A percentile compares a stretch with the other conserved stretches of the same genome.
phyloP scores from a whole-genome alignment of 2,888 invertebrate genomes.

The Trilocha varians region DNA sequence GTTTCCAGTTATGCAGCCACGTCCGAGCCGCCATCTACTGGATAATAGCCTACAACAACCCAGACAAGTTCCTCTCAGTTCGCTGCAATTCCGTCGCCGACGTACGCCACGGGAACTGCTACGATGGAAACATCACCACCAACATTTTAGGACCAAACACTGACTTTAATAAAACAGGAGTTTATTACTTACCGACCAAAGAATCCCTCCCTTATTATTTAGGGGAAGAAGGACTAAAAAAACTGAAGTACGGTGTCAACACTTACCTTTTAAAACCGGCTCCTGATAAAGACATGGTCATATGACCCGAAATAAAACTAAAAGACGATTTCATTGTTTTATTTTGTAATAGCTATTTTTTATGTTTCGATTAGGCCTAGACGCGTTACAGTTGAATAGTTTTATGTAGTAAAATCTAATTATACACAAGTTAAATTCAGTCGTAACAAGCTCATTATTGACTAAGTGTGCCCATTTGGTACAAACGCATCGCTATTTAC shows the following conservation, averaged over 20 bases:
- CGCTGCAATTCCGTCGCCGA: slow-evolving; percentile 37
- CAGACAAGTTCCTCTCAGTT: slow-evolving; percentile 43
- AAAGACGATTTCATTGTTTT: slow-evolving; percentile 33
- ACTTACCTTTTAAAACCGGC: slow-evolving; percentile 38
- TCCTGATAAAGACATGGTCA: slow-evolving; percentile 40
- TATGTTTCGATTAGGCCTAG: slow-evolving; percentile 36
- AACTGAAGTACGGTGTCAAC: slow-evolving; percentile 32
- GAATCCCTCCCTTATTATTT: slow-evolving; percentile 40
- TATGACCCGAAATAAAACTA: slow-evolving; percentile 27
- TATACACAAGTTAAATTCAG: slow-evolving; percentile 4
- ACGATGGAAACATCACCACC: slow-evolving; percentile 20
- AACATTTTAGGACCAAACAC: slow-evolving; percentile 49
- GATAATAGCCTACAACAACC: slow-evolving; percentile 32
- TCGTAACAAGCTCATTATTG: neutral
- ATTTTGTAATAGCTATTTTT: slow-evolving; percentile 31
- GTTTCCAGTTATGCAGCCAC: slow-evolving; percentile 56
- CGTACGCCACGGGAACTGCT: slow-evolving; percentile 47
- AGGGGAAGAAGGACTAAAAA: slow-evolving; percentile 36
- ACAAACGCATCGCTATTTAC: neutral
- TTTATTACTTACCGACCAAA: slow-evolving; percentile 49
- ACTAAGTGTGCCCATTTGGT: neutral
- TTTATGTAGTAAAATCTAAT: slow-evolving; percentile 2
- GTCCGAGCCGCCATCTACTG: slow-evolving; percentile 47
- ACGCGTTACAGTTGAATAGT: slow-evolving; percentile 9
- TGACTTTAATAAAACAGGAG: slow-evolving; percentile 45